phyloP scores from a whole-genome alignment of 1,140 invertebrate genomes.

The Brachionus rubens region DNA sequence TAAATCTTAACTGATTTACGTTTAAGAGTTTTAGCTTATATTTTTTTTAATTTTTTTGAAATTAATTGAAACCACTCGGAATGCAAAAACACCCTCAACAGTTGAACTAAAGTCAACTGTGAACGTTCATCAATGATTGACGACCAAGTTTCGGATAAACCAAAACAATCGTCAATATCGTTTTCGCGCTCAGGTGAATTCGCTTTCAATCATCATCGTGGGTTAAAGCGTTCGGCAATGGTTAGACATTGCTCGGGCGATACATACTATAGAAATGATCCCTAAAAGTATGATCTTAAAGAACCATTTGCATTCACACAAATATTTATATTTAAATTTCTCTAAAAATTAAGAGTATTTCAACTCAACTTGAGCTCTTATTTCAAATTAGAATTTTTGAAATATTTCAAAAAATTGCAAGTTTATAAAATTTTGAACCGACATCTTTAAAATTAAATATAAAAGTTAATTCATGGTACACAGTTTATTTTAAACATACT shows the following conservation, averaged over 20 bases:
- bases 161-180: slow-evolving; percentile 31
- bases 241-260: slow-evolving; percentile 41
- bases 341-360: background rate
- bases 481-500: too few relatives aligned
- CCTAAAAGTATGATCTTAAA: slow-evolving; percentile 43
- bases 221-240: slow-evolving; percentile 41
- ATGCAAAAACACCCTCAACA: slow-evolving; percentile 26
- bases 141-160: background rate
- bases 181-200: slow-evolving; percentile 29
- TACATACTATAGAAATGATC: slow-evolving; percentile 43
- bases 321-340: background rate
- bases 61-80: slow-evolving; percentile 13
- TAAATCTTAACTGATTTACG: too few relatives aligned
- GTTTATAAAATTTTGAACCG: background rate
- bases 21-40: too few relatives aligned
- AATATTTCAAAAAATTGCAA: background rate
- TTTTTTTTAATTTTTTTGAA: background rate
- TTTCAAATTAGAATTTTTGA: background rate
- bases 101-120: background rate
- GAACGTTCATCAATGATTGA: slow-evolving; percentile 39
- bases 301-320: background rate
- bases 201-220: slow-evolving; percentile 35
- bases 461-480: too few relatives aligned
- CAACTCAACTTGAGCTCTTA: too few relatives aligned
- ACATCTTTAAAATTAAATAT: too few relatives aligned